Base-by-base conservation (phyloP, 2,797 vertebrate genomes). In the Sebastes variabilis region DNA sequence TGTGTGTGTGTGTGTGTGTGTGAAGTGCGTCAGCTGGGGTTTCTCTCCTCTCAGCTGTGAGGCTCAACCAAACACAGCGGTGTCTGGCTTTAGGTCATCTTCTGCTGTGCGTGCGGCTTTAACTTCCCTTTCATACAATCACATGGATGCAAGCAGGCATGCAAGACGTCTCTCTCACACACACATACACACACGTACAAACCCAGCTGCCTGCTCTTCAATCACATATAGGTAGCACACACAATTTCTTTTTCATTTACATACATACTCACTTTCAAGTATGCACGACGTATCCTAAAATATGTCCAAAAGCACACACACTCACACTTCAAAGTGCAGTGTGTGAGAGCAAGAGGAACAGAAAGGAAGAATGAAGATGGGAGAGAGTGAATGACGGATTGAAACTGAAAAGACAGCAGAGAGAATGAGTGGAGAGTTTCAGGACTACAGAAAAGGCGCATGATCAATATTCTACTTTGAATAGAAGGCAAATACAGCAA, bases 81-180 rank as follows among this genome's bases (percentile, higher is more conserved):
- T 67, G 27, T 72, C 60, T 83, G 70, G 67, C 81, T 88, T 58
- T 22, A 84, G 88, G 86, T 91, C 83, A 84, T 83, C 67, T 69
- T 83, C 67, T 69, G 72, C 86, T 32, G 64, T 79, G 54, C 66
- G 74, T 79, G 38, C 27, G 2, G 73, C 81, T 81, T 87, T 84
- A 85, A 74, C 61, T 72, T 81, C 49, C 13, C 42, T 74, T 75
- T 78, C 58, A 84, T 54, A 74, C 72, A 81, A 55, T 60, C 55
- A 56, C 75, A 74, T 65, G 24, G 27, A 74, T 27, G 36, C 49
- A 76, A 52, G 42, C 55, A 75, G 65, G 9, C 66, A 24, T 70
- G 64, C 64, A 62, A 65, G 24, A 38, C 69, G 11, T 46, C 52
- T 12, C 22, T n/a, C n/a, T n/a, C 70, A 60, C 18, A 61, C 73